Conservation (phyloP, 2,113 vertebrate genomes). For the Glaucomys volans region DNA sequence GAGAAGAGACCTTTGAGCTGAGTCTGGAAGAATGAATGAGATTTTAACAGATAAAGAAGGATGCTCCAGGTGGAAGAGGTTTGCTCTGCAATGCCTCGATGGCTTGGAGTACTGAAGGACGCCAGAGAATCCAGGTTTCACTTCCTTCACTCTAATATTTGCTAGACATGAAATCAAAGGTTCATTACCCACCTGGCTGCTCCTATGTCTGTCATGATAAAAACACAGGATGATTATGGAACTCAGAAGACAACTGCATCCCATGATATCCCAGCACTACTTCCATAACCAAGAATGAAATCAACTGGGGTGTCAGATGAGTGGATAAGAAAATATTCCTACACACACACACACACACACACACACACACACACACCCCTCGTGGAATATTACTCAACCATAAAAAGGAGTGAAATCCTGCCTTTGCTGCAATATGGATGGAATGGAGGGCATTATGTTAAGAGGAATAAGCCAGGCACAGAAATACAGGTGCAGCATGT, state of each 20-base stretch:
- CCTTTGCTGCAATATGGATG: not conserved
- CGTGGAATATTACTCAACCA: not conserved
- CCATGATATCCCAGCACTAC: not conserved
- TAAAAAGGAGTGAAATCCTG: not conserved
- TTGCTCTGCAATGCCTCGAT: not conserved
- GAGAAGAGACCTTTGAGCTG: not conserved
- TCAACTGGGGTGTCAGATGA: not conserved
- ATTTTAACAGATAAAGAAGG: not conserved
- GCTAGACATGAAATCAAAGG: not conserved
- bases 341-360: no score
- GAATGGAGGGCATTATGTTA: not conserved
- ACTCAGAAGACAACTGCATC: not conserved
- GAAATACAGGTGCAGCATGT: not conserved
- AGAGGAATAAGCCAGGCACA: not conserved
- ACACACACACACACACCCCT: no score
- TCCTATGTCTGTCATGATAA: not conserved
- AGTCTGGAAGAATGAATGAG: not conserved
- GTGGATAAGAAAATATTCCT: not conserved
- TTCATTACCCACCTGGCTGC: not conserved
- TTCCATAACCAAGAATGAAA: not conserved
- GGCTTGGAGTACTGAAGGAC: not conserved
- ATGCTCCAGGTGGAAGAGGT: not conserved
- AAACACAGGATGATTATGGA: not conserved
- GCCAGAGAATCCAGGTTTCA: not conserved
- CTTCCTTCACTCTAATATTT: not conserved